A percentile compares a stretch with the other conserved stretches of the same genome.
Evolutionary conservation across 2,797 vertebrate genomes (phyloP).

Genomic region (Synanceia verrucosa): DNA sequence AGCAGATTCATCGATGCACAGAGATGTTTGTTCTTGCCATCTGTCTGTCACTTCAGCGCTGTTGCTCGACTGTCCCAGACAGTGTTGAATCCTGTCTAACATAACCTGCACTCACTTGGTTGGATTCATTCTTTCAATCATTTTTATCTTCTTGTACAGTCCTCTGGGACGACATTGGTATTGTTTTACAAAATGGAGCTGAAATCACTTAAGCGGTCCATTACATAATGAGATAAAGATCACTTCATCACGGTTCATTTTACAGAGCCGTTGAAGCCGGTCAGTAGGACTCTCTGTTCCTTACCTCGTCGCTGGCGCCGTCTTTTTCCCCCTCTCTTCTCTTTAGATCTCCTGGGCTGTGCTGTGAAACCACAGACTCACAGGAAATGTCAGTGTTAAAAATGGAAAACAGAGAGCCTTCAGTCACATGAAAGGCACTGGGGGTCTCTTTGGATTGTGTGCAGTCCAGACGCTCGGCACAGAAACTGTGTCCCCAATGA

Average conservation of each 20-base stretch:
- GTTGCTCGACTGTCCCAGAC: slow-evolving; percentile 27
- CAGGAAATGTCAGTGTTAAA: slow-evolving; percentile 81
- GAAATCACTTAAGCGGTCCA: slow-evolving; percentile 2
- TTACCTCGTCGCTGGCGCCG: slow-evolving; percentile 8
- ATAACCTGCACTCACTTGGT: background rate
- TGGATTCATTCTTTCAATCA: slow-evolving; percentile 6
- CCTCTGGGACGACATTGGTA: slow-evolving; percentile 8
- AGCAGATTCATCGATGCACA: slow-evolving; percentile 38
- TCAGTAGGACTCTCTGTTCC: slow-evolving; percentile 15
- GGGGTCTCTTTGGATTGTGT: slow-evolving; percentile 48
- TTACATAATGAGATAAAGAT: slow-evolving; percentile 36
- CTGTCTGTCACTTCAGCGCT: slow-evolving; percentile 40
- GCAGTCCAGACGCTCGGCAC: slow-evolving; percentile 12
- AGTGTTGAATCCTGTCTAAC: slow-evolving; percentile 11
- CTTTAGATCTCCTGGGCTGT: slow-evolving; percentile 63
- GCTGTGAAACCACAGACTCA: slow-evolving; percentile 69
- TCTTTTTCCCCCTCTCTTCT: background rate
- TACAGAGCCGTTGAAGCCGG: slow-evolving; percentile 28
- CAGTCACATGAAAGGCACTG: slow-evolving; percentile 68
- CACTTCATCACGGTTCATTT: background rate
- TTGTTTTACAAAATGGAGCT: slow-evolving; percentile 19
- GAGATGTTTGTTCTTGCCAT: slow-evolving; percentile 36
- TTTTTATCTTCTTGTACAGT: background rate
- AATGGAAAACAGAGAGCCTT: slow-evolving; percentile 66
- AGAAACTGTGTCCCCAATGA: slow-evolving; percentile 18